Conservation (phyloP, 1,140 invertebrate genomes). For the Dendrolimus punctatus region DNA sequence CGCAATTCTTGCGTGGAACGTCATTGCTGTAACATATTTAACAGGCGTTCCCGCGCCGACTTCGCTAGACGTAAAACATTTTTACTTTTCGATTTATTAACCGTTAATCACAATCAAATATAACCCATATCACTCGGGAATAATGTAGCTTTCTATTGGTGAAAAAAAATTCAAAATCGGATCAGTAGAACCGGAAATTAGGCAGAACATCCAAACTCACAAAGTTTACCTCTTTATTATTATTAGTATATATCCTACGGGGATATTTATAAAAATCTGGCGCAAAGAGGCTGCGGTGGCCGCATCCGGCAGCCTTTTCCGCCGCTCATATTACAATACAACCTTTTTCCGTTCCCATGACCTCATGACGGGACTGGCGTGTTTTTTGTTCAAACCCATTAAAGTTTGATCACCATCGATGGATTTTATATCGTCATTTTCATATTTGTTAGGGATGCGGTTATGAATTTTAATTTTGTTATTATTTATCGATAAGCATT, state of each 20-base stretch:
- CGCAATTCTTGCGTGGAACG: too few relatives aligned
- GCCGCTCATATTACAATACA: conserved; percentile 26
- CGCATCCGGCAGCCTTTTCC: conserved; percentile 33
- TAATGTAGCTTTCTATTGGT: not conserved
- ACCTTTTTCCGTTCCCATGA: conserved; percentile 24
- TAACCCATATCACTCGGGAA: not conserved
- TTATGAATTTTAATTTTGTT: too few relatives aligned
- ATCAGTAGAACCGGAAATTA: not conserved
- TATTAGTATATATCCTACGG: not conserved
- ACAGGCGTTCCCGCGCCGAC: too few relatives aligned
- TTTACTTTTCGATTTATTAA: too few relatives aligned
- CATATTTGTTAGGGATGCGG: too few relatives aligned
- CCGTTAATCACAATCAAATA: too few relatives aligned
- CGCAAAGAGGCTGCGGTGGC: conserved; percentile 25
- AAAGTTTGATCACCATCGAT: too few relatives aligned
- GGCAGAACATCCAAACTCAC: not conserved
- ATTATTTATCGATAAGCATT: too few relatives aligned
- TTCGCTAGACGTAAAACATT: too few relatives aligned
- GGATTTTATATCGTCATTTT: too few relatives aligned
- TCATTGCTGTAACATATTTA: too few relatives aligned
- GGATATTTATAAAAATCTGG: conserved; percentile 2
- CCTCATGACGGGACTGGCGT: conserved; percentile 13
- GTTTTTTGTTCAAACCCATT: conserved; percentile 8
- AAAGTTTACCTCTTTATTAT: not conserved
- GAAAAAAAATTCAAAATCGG: not conserved